These are phyloP conservation scores for Cyphomyrus discorhynchus DNA, from an alignment of 2,113 vertebrate genomes.

Conservation along the genomic window DNA sequence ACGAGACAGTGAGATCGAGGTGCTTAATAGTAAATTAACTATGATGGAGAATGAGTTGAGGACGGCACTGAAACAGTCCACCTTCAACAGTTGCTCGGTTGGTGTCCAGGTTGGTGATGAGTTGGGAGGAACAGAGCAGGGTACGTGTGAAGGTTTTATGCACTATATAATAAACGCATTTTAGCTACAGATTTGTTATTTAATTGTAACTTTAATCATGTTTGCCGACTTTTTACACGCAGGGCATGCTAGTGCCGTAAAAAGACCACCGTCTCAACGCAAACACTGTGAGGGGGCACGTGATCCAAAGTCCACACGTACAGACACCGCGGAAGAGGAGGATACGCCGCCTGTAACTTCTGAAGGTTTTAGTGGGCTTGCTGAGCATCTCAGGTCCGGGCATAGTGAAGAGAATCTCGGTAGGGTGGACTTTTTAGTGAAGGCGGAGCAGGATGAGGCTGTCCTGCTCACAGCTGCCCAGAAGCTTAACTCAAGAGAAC, in stretches of 20 bases:
- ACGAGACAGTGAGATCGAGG: slow-evolving; percentile 53
- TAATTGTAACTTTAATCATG: not conserved
- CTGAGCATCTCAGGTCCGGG: not conserved
- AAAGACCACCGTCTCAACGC: not conserved
- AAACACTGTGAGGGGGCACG: not conserved
- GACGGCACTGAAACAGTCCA: slow-evolving; percentile 20
- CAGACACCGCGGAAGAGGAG: not conserved
- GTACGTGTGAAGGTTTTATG: not conserved
- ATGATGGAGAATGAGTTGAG: slow-evolving; percentile 47
- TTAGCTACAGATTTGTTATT: not conserved
- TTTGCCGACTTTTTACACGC: not conserved
- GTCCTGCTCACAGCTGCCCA: not conserved
- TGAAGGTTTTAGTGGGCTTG: not conserved
- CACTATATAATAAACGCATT: not conserved
- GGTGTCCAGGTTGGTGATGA: not conserved
- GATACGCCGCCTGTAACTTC: not conserved
- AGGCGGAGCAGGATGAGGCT: slow-evolving; percentile 17
- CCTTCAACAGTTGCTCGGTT: slow-evolving; percentile 9
- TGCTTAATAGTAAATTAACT: slow-evolving; percentile 44
- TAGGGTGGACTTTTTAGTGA: slow-evolving; percentile 1
- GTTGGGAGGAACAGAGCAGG: not conserved
- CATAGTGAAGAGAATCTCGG: not conserved
- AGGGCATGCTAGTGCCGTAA: not conserved
- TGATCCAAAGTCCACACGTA: not conserved
- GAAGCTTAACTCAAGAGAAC: not conserved